phyloP scores from a whole-genome alignment of 2,888 invertebrate species.

The Drosophila mettleri region DNA sequence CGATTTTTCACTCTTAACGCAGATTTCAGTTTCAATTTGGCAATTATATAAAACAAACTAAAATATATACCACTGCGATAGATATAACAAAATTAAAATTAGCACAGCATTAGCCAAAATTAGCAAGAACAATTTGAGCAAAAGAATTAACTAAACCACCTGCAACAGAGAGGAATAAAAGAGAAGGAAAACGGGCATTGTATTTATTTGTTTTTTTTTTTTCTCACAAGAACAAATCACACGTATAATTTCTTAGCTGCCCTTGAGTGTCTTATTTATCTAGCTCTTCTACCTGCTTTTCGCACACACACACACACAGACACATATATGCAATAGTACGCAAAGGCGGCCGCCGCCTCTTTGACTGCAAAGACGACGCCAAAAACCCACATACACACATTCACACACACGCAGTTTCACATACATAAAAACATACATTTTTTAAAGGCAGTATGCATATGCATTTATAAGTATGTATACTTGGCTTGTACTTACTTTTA shows the following conservation, averaged over 20 bases:
- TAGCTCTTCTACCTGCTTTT: slow-evolving; percentile 65
- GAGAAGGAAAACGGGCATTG: background rate
- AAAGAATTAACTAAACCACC: slow-evolving; percentile 45
- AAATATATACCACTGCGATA: background rate
- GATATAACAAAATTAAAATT: slow-evolving; percentile 36
- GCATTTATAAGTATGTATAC: slow-evolving; percentile 53
- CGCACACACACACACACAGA: slow-evolving; percentile 36
- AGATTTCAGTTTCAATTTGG: slow-evolving; percentile 31
- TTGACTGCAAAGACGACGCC: slow-evolving; percentile 50
- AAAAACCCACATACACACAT: slow-evolving; percentile 57
- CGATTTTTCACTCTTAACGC: slow-evolving; percentile 65
- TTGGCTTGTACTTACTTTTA: slow-evolving; percentile 60
- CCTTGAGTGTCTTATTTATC: slow-evolving; percentile 69
- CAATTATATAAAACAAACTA: slow-evolving; percentile 63
- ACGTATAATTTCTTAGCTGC: slow-evolving; percentile 67
- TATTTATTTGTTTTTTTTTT: slow-evolving; percentile 38
- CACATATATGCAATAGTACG: slow-evolving; percentile 12
- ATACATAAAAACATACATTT: background rate
- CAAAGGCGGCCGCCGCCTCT: slow-evolving; percentile 54
- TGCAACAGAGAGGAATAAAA: slow-evolving; percentile 24
- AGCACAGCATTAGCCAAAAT: slow-evolving; percentile 48
- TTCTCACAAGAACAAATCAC: slow-evolving; percentile 57
- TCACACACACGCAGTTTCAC: background rate
- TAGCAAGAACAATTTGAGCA: slow-evolving; percentile 34
- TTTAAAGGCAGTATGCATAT: slow-evolving; percentile 28